Conservation (phyloP, 2,113 vertebrate genomes). For the Rhinolophus ferrumequinum region DNA sequence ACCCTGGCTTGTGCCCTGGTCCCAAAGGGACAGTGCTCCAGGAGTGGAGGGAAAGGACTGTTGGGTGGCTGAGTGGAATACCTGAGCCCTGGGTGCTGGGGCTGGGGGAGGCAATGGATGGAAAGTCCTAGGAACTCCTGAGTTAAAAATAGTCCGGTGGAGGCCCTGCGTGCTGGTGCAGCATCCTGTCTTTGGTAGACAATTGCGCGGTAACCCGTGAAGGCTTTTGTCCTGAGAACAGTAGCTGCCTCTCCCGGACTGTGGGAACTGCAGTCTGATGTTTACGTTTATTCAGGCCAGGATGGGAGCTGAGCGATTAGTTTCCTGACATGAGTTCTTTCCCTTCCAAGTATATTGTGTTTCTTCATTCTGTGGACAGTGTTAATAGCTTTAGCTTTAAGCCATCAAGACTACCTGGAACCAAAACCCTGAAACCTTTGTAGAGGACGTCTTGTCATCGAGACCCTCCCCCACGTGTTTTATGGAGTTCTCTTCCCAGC, state of each 20-base stretch:
- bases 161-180: neutral
- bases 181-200: neutral
- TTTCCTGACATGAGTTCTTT: slow-evolving; percentile 68
- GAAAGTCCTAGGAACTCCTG: neutral
- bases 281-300: slow-evolving; percentile 35
- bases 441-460: neutral
- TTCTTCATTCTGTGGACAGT: slow-evolving; percentile 54
- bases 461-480: neutral
- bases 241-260: neutral
- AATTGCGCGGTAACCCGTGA: neutral
- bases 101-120: neutral
- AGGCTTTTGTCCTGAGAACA: neutral
- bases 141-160: neutral
- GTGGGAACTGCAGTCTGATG: neutral
- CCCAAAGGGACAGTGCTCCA: neutral
- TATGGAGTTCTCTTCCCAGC: neutral
- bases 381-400: neutral
- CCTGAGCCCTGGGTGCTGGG: no score
- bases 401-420: slow-evolving; percentile 48
- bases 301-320: slow-evolving; percentile 22
- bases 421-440: neutral
- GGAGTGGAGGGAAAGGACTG: neutral
- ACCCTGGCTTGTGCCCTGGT: neutral
- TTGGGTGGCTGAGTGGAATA: accelerated
- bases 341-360: slow-evolving; percentile 40